phyloP scores from a whole-genome alignment of 2,113 vertebrate genomes.

The Hippocampus abdominalis region DNA sequence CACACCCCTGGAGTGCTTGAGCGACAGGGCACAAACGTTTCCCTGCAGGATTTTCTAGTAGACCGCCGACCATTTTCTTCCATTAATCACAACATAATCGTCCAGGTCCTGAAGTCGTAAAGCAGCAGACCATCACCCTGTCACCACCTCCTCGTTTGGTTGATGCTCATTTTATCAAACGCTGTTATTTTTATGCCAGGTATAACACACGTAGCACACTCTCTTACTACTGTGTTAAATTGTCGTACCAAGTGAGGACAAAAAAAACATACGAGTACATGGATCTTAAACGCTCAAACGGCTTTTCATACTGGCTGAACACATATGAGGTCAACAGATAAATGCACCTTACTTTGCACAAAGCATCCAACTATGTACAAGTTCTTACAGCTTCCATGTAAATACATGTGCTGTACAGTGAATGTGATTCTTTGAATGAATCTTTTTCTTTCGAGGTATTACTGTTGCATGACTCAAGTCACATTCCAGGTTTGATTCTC shows the following conservation, averaged over 20 bases:
- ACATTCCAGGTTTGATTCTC: conserved; percentile 20
- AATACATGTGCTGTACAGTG: conserved; percentile 43
- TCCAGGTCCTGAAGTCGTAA: neutral
- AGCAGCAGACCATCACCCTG: neutral
- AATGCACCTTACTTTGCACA: conserved; percentile 48
- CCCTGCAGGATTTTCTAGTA: neutral
- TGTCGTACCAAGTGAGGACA: too few species aligned
- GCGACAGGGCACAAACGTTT: neutral
- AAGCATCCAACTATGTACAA: conserved; percentile 34
- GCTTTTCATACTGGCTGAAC: conserved; percentile 11
- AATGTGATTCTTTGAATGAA: conserved; percentile 25
- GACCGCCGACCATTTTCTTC: neutral
- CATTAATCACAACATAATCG: neutral
- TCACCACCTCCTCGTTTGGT: neutral
- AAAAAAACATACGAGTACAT: too few species aligned
- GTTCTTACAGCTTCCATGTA: conserved; percentile 51
- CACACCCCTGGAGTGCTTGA: too few species aligned
- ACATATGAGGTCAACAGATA: conserved; percentile 25
- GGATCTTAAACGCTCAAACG: neutral
- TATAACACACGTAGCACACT: neutral
- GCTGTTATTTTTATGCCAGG: neutral
- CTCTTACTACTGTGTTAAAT: neutral
- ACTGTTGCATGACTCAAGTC: conserved; percentile 10
- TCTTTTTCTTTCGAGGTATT: neutral
- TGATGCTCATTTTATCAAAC: neutral